Evolutionary conservation across 1,140 invertebrate genomes (phyloP).

Genomic region (Paraescarpia echinospica): DNA sequence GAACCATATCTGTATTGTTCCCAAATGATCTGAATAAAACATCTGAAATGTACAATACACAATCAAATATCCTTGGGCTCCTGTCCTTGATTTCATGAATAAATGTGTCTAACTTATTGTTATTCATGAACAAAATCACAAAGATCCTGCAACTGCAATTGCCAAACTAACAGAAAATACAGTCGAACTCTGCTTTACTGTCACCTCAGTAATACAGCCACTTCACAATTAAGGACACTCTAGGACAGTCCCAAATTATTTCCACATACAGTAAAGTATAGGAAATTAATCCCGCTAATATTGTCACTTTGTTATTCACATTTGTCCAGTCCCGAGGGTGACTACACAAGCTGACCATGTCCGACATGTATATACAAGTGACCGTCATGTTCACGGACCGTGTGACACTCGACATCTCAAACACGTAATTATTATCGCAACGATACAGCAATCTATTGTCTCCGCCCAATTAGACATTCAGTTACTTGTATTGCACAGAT

Average conservation of each 20-base stretch:
- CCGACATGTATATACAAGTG: background rate
- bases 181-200: no score
- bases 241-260: no score
- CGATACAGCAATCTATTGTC: background rate
- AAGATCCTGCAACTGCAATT: background rate
- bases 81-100: background rate
- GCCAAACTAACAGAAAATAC: background rate
- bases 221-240: no score
- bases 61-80: background rate
- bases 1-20: background rate
- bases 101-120: background rate
- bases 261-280: no score
- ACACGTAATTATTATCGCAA: background rate
- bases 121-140: background rate
- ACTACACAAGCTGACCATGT: background rate
- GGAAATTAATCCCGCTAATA: no score
- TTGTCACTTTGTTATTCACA: no score
- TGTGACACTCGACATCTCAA: background rate
- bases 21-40: background rate
- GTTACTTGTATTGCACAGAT: background rate
- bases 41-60: background rate
- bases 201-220: no score
- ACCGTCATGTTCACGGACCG: background rate
- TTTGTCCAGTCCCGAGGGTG: no score
- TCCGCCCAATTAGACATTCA: background rate